Percentiles rank a stretch among this genome's conserved stretches.
Conservation (phyloP, 2,797 vertebrate species). For the Poecilia gillii region DNA sequence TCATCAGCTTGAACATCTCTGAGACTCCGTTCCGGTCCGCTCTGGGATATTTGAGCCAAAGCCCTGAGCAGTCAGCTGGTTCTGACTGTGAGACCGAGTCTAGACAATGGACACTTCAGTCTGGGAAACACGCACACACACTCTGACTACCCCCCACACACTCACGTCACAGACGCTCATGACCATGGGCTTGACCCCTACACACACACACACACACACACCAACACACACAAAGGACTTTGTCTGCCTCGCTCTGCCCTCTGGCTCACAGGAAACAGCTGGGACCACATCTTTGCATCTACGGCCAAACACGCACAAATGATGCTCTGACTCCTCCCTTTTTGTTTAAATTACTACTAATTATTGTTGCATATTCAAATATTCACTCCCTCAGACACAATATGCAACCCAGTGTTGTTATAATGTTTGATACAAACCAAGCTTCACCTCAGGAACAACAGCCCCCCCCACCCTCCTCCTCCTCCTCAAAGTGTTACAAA, state of each 20-base stretch:
- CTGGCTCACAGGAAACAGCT: constrained; percentile 69
- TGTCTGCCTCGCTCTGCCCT: constrained; percentile 51
- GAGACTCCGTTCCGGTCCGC: constrained; percentile 3
- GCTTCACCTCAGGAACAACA: constrained; percentile 12
- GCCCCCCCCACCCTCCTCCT: background rate
- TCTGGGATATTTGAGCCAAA: constrained; percentile 9
- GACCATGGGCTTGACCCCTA: constrained; percentile 63
- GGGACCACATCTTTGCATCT: constrained; percentile 59
- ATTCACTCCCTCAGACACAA: constrained; percentile 28
- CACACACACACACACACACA: constrained; percentile 24
- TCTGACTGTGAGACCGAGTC: constrained; percentile 42
- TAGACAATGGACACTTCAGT: constrained; percentile 56
- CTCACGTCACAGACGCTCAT: constrained; percentile 42
- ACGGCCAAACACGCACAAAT: constrained; percentile 7
- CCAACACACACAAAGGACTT: constrained; percentile 27
- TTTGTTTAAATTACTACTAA: constrained; percentile 55
- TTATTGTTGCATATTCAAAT: constrained; percentile 47
- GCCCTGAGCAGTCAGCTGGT: constrained; percentile 44
- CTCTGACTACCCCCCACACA: constrained; percentile 13
- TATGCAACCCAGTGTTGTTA: constrained; percentile 2
- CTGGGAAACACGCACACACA: constrained; percentile 20
- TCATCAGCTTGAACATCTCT: background rate
- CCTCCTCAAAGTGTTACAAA: constrained; percentile 16
- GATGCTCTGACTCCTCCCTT: constrained; percentile 14
- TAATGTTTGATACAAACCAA: background rate